A percentile compares a stretch with the other conserved stretches of the same genome.
Conservation (phyloP, 23 tunicate species). For the Trididemnum miniatum region DNA sequence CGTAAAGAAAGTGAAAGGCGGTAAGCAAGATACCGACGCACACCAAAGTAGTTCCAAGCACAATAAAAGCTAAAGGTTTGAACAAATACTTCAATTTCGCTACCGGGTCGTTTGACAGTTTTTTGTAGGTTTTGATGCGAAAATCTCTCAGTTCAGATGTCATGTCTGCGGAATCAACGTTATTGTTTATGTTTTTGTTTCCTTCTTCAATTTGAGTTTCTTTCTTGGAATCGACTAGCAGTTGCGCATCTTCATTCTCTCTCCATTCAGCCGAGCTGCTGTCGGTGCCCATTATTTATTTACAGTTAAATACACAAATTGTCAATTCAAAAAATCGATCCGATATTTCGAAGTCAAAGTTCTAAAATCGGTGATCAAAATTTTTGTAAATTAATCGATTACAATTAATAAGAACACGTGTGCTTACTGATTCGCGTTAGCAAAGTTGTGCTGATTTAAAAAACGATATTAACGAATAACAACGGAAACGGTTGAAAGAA, state of each 20-base stretch:
- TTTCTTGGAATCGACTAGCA: background rate
- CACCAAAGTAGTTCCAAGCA: conserved; percentile 38
- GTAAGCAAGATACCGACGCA: conserved; percentile 67
- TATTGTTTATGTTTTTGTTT: background rate
- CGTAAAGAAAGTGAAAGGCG: conserved; percentile 79
- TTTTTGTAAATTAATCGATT: too few relatives aligned
- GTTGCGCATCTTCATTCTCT: background rate
- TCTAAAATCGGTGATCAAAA: too few relatives aligned
- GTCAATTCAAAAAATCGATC: too few relatives aligned
- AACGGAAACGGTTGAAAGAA: too few relatives aligned
- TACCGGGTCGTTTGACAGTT: conserved; percentile 5
- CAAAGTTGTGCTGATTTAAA: too few relatives aligned
- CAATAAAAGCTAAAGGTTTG: conserved; percentile 59
- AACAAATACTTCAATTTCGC: conserved; percentile 47
- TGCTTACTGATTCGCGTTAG: too few relatives aligned
- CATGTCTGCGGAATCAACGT: background rate
- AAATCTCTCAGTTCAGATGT: background rate
- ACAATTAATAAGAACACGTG: too few relatives aligned
- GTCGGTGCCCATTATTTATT: background rate
- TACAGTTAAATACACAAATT: too few relatives aligned
- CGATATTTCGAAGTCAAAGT: too few relatives aligned
- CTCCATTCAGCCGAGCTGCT: background rate
- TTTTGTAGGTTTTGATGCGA: conserved; percentile 11
- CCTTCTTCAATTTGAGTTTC: background rate
- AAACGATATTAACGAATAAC: too few relatives aligned